Conservation (phyloP, 2,113 vertebrate species). For the Petrocephalus zakoni region DNA sequence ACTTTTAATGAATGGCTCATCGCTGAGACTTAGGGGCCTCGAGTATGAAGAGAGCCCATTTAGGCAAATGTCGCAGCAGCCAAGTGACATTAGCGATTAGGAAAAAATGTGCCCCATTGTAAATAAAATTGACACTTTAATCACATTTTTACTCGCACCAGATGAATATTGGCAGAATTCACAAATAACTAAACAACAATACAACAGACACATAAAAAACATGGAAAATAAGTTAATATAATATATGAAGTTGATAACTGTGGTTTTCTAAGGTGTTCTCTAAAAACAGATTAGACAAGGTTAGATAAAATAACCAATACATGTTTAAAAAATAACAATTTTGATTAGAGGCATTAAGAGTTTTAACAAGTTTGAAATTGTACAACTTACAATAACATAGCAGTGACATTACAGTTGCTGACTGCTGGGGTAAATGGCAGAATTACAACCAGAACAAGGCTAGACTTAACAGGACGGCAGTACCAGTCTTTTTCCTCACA, state of each 20-base stretch:
- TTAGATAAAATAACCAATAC: background rate
- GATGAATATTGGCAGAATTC: background rate
- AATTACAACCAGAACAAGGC: background rate
- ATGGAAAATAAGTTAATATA: background rate
- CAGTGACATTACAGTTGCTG: background rate
- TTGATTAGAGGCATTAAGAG: background rate
- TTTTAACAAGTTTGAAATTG: background rate
- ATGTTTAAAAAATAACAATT: background rate
- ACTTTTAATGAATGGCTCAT: conserved; percentile 48
- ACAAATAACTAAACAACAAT: background rate
- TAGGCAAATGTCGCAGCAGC: too few species aligned
- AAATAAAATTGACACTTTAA: background rate
- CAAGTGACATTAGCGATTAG: background rate
- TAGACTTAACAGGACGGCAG: background rate
- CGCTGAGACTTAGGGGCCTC: conserved; percentile 29
- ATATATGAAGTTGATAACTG: background rate
- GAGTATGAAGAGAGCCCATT: conserved; percentile 12
- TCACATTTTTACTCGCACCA: background rate
- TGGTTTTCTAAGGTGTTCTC: background rate
- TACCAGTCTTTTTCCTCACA: background rate
- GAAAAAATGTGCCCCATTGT: background rate
- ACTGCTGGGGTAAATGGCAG: background rate
- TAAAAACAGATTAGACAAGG: too few species aligned
- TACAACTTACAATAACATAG: background rate
- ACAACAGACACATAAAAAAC: background rate